Percentiles rank a stretch among this genome's conserved stretches.
Evolutionary conservation across 2,797 vertebrate genomes (phyloP).

Genomic region (Falco naumanni): DNA sequence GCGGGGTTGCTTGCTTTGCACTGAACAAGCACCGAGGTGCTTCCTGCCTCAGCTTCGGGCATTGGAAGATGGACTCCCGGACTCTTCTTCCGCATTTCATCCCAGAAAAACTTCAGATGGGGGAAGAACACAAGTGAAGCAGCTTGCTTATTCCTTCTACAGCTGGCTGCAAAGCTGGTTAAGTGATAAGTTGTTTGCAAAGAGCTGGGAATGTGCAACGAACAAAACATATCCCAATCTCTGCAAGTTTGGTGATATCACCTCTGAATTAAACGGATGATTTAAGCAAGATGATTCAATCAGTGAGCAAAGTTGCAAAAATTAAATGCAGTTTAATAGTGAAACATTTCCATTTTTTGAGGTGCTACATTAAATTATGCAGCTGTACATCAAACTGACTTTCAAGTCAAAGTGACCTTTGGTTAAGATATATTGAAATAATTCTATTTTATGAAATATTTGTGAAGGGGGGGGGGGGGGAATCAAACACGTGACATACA

Average conservation of each 20-base stretch:
- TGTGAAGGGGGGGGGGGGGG: neutral
- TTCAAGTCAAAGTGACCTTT: conserved; percentile 50
- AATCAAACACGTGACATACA: neutral
- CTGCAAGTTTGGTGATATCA: neutral
- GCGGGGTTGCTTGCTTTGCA: neutral
- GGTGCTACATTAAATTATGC: neutral
- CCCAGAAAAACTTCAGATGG: neutral
- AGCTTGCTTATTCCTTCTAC: neutral
- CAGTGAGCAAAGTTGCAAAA: neutral
- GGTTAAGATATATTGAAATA: neutral
- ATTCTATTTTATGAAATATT: conserved; percentile 13
- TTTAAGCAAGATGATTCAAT: neutral
- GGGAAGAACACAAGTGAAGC: neutral
- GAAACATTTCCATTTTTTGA: neutral
- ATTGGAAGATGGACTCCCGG: neutral
- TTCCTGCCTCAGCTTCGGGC: neutral
- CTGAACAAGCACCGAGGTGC: neutral
- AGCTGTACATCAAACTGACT: neutral
- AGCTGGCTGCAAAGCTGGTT: neutral
- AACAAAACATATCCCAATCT: neutral
- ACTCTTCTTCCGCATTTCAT: neutral
- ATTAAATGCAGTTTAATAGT: neutral
- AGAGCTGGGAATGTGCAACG: neutral
- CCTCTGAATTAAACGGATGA: neutral
- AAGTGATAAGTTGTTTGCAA: neutral